A percentile compares a stretch with the other conserved stretches of the same genome.
Evolutionary conservation across 2,113 vertebrate genomes (phyloP).

Genomic region (Myodes glareolus): DNA sequence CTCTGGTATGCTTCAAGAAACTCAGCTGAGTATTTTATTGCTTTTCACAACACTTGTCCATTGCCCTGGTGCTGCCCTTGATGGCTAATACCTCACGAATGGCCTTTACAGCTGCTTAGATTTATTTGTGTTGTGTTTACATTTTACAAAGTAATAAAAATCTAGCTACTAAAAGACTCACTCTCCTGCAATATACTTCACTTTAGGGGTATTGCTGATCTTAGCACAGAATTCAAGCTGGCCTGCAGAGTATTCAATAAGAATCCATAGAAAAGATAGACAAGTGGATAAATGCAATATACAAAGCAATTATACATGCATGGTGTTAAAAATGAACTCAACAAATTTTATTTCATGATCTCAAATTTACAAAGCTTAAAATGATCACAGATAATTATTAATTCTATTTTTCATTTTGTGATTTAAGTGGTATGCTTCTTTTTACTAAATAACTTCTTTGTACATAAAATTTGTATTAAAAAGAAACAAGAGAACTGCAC

Average conservation of each 20-base stretch:
- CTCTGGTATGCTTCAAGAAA: background rate
- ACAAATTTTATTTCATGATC: background rate
- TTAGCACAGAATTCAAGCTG: background rate
- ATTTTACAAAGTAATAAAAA: conserved; percentile 59
- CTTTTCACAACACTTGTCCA: background rate
- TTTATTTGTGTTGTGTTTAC: conserved; percentile 52
- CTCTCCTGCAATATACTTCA: background rate
- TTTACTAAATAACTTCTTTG: conserved; percentile 38
- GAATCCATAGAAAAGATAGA: background rate
- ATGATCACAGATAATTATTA: conserved; percentile 43
- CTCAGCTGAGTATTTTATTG: conserved; percentile 11
- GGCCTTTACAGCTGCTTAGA: background rate
- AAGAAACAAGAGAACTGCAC: background rate
- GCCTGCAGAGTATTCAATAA: conserved; percentile 9
- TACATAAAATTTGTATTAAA: background rate
- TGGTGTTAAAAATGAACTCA: background rate
- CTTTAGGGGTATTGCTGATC: background rate
- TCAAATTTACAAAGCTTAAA: conserved; percentile 48
- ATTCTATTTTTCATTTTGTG: background rate
- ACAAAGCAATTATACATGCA: background rate
- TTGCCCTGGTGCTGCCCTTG: conserved; percentile 28
- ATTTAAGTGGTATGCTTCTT: background rate
- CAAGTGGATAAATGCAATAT: background rate
- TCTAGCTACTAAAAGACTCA: conserved; percentile 7
- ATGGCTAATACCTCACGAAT: conserved; percentile 4